A percentile compares a stretch with the other conserved stretches of the same genome.
Conservation (phyloP, 2,113 vertebrate genomes). For the Prietella phreatophila region DNA sequence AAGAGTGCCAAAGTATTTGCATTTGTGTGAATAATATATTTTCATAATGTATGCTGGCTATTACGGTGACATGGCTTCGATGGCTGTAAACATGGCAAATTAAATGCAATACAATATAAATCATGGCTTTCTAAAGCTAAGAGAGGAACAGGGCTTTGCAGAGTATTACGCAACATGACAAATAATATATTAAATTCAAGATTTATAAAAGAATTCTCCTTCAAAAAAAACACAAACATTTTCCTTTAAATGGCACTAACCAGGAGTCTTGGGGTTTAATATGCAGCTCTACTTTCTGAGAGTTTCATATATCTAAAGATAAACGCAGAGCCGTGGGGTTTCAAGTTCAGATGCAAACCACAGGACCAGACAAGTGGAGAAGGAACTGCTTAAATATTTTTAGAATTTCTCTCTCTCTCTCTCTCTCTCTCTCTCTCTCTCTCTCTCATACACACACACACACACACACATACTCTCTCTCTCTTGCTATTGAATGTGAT, state of each 20-base stretch:
- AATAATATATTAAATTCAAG: background rate
- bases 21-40: background rate
- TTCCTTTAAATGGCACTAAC: background rate
- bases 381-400: constrained; percentile 17
- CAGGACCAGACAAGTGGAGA: constrained; percentile 1
- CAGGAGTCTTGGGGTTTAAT: constrained; percentile 19
- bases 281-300: background rate
- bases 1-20: background rate
- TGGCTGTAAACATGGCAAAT: background rate
- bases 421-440: background rate
- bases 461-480: background rate
- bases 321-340: constrained; percentile 29
- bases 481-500: constrained; percentile 7
- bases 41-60: background rate
- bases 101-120: background rate
- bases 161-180: background rate
- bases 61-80: background rate
- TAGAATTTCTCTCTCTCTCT: background rate
- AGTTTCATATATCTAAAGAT: constrained; percentile 17
- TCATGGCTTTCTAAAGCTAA: background rate
- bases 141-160: background rate
- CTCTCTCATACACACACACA: background rate
- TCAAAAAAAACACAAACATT: background rate
- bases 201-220: background rate
- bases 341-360: constrained; percentile 10